Percentiles rank a stretch among this genome's conserved stretches.
These are phyloP conservation scores for Papilio glaucus DNA, from an alignment of 1,140 invertebrate species.

Conservation along the genomic window DNA sequence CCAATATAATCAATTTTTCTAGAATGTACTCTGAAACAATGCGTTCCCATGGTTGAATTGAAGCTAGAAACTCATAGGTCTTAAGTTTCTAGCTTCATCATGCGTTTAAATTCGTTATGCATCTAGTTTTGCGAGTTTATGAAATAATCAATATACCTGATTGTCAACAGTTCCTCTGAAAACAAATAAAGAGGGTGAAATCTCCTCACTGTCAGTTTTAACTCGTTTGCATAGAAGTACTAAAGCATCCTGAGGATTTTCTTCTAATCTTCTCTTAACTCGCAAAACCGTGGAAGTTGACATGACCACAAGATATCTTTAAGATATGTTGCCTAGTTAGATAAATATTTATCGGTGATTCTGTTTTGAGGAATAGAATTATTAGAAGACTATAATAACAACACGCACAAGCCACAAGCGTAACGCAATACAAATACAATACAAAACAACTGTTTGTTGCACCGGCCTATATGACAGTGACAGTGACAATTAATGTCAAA, in stretches of 20 bases:
- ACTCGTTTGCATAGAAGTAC: slow-evolving; percentile 76
- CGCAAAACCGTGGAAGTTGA: slow-evolving; percentile 71
- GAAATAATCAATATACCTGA: slow-evolving; percentile 55
- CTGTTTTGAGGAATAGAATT: too few species aligned
- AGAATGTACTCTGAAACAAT: too few species aligned
- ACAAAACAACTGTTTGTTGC: too few species aligned
- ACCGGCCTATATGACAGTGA: too few species aligned
- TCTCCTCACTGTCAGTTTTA: slow-evolving; percentile 66
- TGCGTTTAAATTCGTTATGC: too few species aligned
- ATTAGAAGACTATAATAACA: background rate
- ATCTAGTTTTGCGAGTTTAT: background rate
- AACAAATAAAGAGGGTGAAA: slow-evolving; percentile 74
- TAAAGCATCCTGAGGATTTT: slow-evolving; percentile 79
- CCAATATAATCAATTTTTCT: too few species aligned
- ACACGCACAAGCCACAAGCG: background rate
- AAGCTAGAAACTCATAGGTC: too few species aligned
- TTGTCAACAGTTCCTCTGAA: slow-evolving; percentile 77
- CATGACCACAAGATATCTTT: slow-evolving; percentile 45
- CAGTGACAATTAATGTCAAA: too few species aligned
- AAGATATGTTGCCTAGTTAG: background rate
- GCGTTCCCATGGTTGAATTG: too few species aligned
- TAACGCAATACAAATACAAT: background rate
- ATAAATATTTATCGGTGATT: background rate
- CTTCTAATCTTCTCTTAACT: slow-evolving; percentile 78
- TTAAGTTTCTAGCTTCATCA: too few species aligned